Evolutionary conservation across 2,113 vertebrate species (phyloP).

Genomic region (Mohoua ochrocephala): DNA sequence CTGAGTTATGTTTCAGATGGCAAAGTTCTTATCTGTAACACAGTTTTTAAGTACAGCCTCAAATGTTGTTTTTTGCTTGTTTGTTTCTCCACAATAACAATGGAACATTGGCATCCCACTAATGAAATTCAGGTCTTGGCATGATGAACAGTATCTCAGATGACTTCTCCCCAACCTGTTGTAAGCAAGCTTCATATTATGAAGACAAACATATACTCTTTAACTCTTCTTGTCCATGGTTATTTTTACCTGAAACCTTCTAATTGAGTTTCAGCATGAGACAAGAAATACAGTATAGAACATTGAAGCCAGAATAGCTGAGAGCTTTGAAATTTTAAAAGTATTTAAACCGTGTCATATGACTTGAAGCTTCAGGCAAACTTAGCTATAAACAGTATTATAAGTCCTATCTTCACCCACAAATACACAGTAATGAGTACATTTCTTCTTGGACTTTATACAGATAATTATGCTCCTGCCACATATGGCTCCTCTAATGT

Average conservation of each 20-base stretch:
- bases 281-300: neutral
- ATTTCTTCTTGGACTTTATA: slow-evolving; percentile 9
- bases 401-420: neutral
- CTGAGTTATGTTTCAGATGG: neutral
- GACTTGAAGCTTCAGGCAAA: neutral
- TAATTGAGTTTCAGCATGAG: neutral
- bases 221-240: neutral
- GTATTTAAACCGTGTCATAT: neutral
- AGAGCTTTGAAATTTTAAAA: neutral
- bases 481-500: neutral
- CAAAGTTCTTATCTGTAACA: neutral
- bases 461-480: neutral
- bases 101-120: neutral
- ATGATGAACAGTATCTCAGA: neutral
- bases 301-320: neutral
- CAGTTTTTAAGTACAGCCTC: neutral
- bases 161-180: neutral
- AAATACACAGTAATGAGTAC: neutral
- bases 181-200: neutral
- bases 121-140: neutral
- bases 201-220: neutral
- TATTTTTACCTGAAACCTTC: neutral
- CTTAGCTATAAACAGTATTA: neutral
- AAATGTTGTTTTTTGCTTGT: neutral
- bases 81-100: neutral